Base-by-base conservation (phyloP, 2,888 invertebrate genomes). In the Eristalis arbustorum region DNA sequence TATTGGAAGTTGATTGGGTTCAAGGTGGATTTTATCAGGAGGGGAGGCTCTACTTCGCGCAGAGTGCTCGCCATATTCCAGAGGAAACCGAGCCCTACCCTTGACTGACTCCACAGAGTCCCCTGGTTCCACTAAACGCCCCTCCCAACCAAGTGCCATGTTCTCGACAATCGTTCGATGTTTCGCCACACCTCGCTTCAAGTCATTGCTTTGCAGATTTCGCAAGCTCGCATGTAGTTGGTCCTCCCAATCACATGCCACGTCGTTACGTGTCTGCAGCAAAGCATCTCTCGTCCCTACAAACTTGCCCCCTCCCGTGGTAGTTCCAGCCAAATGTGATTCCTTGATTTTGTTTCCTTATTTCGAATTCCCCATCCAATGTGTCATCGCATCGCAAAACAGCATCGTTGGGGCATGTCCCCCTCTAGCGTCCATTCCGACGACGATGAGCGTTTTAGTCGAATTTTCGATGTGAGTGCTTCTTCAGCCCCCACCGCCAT, bases 401-500 rank as follows among this genome's bases (percentile, higher is more conserved):
- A 49, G 49, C 6, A n/a, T n/a, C n/a, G 3, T 49, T 49, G 49
- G 18, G 18, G 6, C 1, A 6, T 49, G 49, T 49, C 18, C 49
- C 49, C 49, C 49, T n/a, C 18, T 18, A 4, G 49, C 18, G 18
- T 49, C 49, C 49, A 49, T 49, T 49, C 37, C 2, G 10, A 13
- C 2, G 18, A 2, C 18, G 8, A 18, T 18, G 49, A 71, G n/a
- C 18, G 18, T 56, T 72, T 68, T 64, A 77, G 64, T 59, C 18
- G 69, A 69, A 76, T 79, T 68, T 84, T 63, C 66, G 75, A 80
- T 57, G 75, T 80, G 75, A 76, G 63, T 84, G 78, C 78, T 61
- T 28, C 28, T n/a, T 25, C 31, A 42, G n/a, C 14, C 18, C 49
- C 6, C 49, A n/a, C 6, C n/a, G 14, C 3, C n/a, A 14, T 4